Base-by-base conservation (phyloP, 1,140 invertebrate species). In the Drosophila kohkoa region DNA sequence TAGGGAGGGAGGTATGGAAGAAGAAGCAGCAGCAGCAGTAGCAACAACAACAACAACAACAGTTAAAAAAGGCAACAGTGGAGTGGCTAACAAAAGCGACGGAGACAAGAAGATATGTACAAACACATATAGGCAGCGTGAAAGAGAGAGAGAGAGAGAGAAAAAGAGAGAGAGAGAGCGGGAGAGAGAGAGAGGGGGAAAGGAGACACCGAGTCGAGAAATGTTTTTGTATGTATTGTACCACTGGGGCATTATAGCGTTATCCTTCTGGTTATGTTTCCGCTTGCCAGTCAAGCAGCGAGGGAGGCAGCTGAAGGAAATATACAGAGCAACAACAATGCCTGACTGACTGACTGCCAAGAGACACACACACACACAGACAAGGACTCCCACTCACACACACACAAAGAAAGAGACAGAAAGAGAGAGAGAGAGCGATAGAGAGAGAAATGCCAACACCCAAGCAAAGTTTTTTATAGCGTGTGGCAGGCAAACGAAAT, bases 181-280 rank as follows among this genome's bases (percentile, higher is more conserved):
- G n/a, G n/a, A 41, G 5, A 13, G 45, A 13, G 43, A 48, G 32
- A 41, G 15, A 15, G 20, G 5, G 7, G 28, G 7, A 3, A 8
- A 32, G 10, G 43, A 32, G n/a, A 51, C 35, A 46, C 57, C 52
- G 15, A 70, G 69, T 68, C 68, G 82, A 82, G 71, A 79, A 88
- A 87, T 82, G 83, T 75, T 77, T 79, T 88, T 77, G 66, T 81
- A 65, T 79, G 72, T 79, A 64, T 78, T 89, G 85, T 83, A 82
- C 74, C 85, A 90, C 86, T 89, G 85, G 85, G 85, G 85, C 85
- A 89, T 89, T 89, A 89, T 89, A 89, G 88, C 85, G 85, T 89
- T 89, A 89, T 89, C 85, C 85, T 89, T 89, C 85, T 89, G 85
- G 85, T 89, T 89, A 89, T 88, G 85, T 88, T 88, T 88, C 85